phyloP scores from a whole-genome alignment of 2,888 invertebrate species.

The Drosophila pseudotakahashii region DNA sequence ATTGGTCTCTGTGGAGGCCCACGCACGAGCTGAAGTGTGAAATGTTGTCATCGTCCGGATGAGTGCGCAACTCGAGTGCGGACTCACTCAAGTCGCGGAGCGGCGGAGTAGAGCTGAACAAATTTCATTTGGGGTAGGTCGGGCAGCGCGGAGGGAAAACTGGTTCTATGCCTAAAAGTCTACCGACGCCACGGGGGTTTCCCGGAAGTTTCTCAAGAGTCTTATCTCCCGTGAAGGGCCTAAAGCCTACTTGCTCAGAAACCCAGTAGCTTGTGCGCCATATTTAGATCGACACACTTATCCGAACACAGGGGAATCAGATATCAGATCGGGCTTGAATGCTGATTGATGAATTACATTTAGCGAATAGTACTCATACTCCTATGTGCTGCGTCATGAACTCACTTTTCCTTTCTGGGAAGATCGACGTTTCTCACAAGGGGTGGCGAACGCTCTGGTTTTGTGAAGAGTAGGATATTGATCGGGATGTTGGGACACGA shows the following conservation, averaged over 20 bases:
- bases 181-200: not conserved
- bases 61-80: constrained; percentile 20
- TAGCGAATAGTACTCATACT: not conserved
- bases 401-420: constrained; percentile 26
- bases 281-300: not conserved
- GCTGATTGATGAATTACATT: not conserved
- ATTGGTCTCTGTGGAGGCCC: not conserved
- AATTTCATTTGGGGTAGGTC: constrained; percentile 29
- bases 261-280: not conserved
- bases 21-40: constrained; percentile 21
- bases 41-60: constrained; percentile 20
- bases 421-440: not conserved
- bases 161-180: not conserved
- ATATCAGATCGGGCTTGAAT: not conserved
- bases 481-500: no score
- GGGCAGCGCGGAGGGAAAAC: constrained; percentile 1
- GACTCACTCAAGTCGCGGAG: not conserved
- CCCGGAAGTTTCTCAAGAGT: not conserved
- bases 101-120: not conserved
- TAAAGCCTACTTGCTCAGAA: not conserved
- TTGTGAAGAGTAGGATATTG: not conserved
- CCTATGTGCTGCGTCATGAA: not conserved
- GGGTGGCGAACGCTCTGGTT: not conserved
- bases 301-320: not conserved
- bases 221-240: not conserved